Conservation (phyloP, 2,797 vertebrate species). For the Crocidura indochinensis region DNA sequence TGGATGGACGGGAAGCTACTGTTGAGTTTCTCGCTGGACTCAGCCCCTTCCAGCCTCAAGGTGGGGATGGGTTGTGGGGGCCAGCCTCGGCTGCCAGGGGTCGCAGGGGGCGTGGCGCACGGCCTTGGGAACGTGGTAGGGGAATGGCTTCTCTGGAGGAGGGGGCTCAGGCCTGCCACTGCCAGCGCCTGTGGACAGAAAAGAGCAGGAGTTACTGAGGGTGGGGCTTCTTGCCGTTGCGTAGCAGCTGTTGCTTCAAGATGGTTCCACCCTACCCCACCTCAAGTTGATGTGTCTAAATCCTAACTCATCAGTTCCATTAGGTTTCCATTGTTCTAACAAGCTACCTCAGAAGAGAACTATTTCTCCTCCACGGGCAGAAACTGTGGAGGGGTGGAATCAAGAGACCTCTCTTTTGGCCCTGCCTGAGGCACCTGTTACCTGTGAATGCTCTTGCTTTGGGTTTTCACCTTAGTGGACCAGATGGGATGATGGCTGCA, state of each 20-base stretch:
- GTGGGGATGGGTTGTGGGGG: constrained; percentile 92
- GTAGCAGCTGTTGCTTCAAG: not conserved
- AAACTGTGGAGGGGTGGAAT: no score
- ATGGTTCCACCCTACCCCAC: accelerated
- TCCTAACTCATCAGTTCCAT: not conserved
- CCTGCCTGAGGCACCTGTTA: accelerated
- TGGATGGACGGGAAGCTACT: constrained; percentile 97
- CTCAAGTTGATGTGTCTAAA: not conserved
- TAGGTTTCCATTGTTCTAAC: not conserved
- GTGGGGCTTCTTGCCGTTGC: not conserved
- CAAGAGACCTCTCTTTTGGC: not conserved
- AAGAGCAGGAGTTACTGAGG: not conserved
- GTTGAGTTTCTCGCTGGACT: constrained; percentile 97
- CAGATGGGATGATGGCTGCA: not conserved
- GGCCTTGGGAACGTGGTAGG: constrained; percentile 94
- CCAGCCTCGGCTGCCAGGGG: constrained; percentile 91
- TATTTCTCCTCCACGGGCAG: not conserved
- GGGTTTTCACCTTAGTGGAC: not conserved
- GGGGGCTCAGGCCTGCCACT: constrained; percentile 96
- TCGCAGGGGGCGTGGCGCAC: constrained; percentile 94
- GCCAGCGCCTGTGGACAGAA: constrained; percentile 93
- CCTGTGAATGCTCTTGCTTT: not conserved
- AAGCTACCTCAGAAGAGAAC: not conserved
- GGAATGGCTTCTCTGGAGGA: constrained; percentile 97
- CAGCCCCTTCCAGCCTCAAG: constrained; percentile 93